A percentile compares a stretch with the other conserved stretches of the same genome.
These are phyloP conservation scores for Amphilophus citrinellus DNA, from an alignment of 2,113 vertebrate genomes.

Conservation along the genomic window DNA sequence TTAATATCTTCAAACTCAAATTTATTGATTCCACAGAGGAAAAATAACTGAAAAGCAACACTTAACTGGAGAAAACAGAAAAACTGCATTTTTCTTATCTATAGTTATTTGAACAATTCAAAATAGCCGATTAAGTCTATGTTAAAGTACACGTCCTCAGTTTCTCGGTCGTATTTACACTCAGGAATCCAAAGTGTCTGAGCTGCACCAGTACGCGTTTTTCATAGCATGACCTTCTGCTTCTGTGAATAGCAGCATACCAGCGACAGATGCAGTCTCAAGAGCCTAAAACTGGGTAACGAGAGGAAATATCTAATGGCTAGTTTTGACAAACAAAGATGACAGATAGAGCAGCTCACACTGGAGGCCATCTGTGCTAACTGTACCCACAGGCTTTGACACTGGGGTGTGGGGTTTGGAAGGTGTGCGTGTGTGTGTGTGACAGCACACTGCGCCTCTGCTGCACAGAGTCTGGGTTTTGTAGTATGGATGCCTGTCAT, in stretches of 20 bases:
- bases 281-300: constrained; percentile 22
- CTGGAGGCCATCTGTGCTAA: constrained; percentile 6
- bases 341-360: constrained; percentile 20
- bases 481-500: constrained; percentile 73
- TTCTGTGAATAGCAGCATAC: constrained; percentile 33
- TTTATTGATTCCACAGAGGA: neutral
- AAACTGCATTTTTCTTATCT: neutral
- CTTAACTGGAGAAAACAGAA: neutral
- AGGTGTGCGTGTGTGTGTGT: constrained; percentile 6
- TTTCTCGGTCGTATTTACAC: constrained; percentile 25
- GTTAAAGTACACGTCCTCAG: neutral
- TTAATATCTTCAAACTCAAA: neutral
- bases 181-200: constrained; percentile 44
- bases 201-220: neutral
- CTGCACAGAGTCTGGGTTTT: constrained; percentile 39
- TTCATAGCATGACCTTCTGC: constrained; percentile 48
- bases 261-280: constrained; percentile 13
- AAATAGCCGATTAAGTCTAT: neutral
- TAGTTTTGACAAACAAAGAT: constrained; percentile 29
- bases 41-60: neutral
- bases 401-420: constrained; percentile 31
- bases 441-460: constrained; percentile 15
- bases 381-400: constrained; percentile 18
- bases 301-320: constrained; percentile 47
- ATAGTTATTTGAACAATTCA: neutral